Evolutionary conservation across 2,888 invertebrate species (phyloP).

Genomic region (Leptarthrus brevirostris): DNA sequence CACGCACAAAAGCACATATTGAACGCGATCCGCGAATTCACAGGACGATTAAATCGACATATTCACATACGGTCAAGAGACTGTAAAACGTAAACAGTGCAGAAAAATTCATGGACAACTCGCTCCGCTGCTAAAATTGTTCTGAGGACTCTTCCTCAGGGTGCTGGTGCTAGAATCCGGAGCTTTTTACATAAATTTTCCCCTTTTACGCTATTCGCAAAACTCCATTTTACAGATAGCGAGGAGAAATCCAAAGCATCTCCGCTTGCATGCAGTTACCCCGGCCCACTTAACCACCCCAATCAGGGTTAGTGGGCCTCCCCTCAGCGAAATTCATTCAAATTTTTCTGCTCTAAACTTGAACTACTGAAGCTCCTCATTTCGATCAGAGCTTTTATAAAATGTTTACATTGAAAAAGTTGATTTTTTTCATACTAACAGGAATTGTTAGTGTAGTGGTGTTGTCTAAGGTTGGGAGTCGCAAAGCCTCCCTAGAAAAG

Average conservation of each 20-base stretch:
- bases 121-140: constrained; percentile 25
- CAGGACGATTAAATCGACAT: neutral
- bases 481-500: neutral
- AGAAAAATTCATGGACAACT: constrained; percentile 12
- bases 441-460: too few species aligned
- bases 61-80: neutral
- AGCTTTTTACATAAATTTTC: constrained; percentile 35
- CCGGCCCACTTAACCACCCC: too few species aligned
- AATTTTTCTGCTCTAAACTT: constrained; percentile 1
- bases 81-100: constrained; percentile 4
- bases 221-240: constrained; percentile 31
- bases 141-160: constrained; percentile 19
- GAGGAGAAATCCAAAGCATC: constrained; percentile 17
- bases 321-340: constrained; percentile 17
- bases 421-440: too few species aligned
- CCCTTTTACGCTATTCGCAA: constrained; percentile 39
- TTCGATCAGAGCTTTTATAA: neutral
- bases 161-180: constrained; percentile 18
- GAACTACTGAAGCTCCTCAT: constrained; percentile 12
- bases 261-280: constrained; percentile 25
- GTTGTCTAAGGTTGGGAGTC: too few species aligned
- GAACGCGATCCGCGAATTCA: neutral
- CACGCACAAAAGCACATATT: neutral
- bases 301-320: too few species aligned
- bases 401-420: too few species aligned